phyloP scores from a whole-genome alignment of 2,797 vertebrate species.

The Sebastiscus tertius region DNA sequence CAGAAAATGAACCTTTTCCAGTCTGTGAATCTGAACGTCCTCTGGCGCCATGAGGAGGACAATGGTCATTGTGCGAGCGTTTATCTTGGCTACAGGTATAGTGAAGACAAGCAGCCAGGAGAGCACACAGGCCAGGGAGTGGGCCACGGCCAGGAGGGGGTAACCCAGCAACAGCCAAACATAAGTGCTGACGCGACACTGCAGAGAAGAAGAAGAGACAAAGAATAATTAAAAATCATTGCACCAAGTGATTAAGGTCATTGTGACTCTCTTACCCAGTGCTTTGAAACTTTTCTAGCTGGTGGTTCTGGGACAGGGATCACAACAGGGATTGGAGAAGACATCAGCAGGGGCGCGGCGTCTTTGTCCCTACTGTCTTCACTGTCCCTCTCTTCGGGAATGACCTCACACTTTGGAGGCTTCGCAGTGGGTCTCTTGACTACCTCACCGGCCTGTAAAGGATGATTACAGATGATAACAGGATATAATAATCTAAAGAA shows the following conservation, averaged over 20 bases:
- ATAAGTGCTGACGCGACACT: conserved; percentile 68
- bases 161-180: conserved; percentile 85
- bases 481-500: not conserved
- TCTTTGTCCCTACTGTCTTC: conserved; percentile 48
- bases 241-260: not conserved
- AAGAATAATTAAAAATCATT: not conserved
- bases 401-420: conserved; percentile 59
- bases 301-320: conserved; percentile 49
- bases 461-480: not conserved
- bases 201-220: not conserved
- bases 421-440: conserved; percentile 48
- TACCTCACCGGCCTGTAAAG: conserved; percentile 55
- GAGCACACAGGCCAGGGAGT: conserved; percentile 82
- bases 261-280: conserved; percentile 83
- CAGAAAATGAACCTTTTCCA: conserved; percentile 49
- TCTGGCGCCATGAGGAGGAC: conserved; percentile 85
- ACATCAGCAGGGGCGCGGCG: conserved; percentile 58
- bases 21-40: conserved; percentile 65
- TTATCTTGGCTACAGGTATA: conserved; percentile 88
- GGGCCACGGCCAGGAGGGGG: conserved; percentile 79
- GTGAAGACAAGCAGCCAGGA: conserved; percentile 86
- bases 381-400: conserved; percentile 59
- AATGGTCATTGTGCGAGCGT: conserved; percentile 62
- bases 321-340: conserved; percentile 36
- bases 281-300: conserved; percentile 8